These are phyloP conservation scores for Trachythela sp. DNA, from an alignment of 64 coral and sea anemone genomes.

Conservation along the genomic window DNA sequence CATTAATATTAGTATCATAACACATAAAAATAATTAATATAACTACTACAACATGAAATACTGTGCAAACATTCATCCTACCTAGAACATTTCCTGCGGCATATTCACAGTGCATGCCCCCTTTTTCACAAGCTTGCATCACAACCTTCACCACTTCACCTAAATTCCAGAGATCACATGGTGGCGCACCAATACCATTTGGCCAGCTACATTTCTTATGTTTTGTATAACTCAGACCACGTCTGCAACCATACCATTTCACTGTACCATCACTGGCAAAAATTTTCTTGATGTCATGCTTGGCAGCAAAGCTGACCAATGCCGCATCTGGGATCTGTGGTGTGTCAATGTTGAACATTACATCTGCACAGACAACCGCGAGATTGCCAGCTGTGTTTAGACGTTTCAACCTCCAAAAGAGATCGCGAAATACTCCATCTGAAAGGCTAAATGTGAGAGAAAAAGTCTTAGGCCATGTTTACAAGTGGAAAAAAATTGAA, in stretches of 20 bases:
- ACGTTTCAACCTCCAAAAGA: conserved; percentile 25
- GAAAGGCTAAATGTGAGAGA: background rate
- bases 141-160: background rate
- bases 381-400: background rate
- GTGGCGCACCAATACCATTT: background rate
- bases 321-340: conserved; percentile 10
- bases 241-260: background rate
- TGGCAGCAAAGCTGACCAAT: background rate
- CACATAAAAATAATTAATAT: no score
- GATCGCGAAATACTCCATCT: conserved; percentile 44
- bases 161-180: background rate
- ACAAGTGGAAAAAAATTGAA: no score
- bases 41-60: no score
- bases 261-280: background rate
- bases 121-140: background rate
- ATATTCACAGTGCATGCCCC: background rate
- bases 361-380: background rate
- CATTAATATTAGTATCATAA: background rate
- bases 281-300: background rate
- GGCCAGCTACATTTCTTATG: background rate
- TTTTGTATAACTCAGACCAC: background rate
- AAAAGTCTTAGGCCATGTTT: no score
- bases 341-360: background rate
- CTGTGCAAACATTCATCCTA: no score
- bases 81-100: background rate